These are phyloP conservation scores for Psilanteris sp. DNA, from an alignment of 1,140 invertebrate species.

Conservation along the genomic window DNA sequence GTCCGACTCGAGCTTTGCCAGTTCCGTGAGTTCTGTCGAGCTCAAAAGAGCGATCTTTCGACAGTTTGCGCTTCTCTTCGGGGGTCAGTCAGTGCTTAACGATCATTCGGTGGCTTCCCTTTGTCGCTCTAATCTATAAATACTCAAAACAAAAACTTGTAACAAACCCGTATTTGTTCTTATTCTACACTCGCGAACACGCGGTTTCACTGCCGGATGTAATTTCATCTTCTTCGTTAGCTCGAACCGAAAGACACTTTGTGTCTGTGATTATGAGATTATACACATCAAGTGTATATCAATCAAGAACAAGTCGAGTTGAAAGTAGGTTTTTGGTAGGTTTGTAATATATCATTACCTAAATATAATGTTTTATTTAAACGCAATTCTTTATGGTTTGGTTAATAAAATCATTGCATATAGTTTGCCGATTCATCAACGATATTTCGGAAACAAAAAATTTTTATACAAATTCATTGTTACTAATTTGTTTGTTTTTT, in stretches of 20 bases:
- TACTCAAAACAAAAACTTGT: constrained; percentile 1
- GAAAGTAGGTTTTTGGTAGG: too few relatives aligned
- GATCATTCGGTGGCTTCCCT: neutral
- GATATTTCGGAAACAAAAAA: too few relatives aligned
- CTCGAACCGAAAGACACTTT: neutral
- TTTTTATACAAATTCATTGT: too few relatives aligned
- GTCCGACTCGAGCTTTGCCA: constrained; percentile 11
- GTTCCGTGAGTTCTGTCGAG: constrained; percentile 23
- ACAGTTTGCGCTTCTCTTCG: constrained; percentile 4
- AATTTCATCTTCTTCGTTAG: constrained; percentile 17
- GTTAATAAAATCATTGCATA: too few relatives aligned
- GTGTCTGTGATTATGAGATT: constrained; percentile 18
- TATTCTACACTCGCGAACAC: neutral
- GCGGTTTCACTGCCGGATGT: constrained; percentile 13
- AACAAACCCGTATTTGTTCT: constrained; percentile 8
- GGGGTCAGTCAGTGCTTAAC: constrained; percentile 17
- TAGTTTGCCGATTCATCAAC: too few relatives aligned
- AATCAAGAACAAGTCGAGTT: too few relatives aligned
- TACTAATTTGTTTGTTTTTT: too few relatives aligned
- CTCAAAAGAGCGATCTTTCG: constrained; percentile 18
- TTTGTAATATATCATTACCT: too few relatives aligned
- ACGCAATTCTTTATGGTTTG: too few relatives aligned
- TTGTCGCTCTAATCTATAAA: constrained; percentile 6
- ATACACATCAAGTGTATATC: too few relatives aligned
- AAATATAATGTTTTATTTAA: too few relatives aligned